Conservation (phyloP, 2,113 vertebrate genomes). For the Microtus montanus region DNA sequence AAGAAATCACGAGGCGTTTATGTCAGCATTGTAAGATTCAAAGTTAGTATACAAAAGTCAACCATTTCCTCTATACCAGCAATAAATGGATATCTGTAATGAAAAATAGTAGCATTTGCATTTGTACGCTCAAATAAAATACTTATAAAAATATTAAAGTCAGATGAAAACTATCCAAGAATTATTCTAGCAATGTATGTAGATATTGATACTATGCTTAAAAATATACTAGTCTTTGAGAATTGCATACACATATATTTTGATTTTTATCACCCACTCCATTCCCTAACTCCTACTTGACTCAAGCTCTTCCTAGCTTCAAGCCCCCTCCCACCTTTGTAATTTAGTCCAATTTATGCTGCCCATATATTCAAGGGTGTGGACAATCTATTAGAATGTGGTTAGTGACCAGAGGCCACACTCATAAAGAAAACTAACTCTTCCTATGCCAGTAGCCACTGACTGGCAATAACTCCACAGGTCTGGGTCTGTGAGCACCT, state of each 20-base stretch:
- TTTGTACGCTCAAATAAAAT: not conserved
- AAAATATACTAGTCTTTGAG: not conserved
- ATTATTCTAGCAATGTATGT: not conserved
- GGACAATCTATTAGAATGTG: not conserved
- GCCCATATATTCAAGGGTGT: not conserved
- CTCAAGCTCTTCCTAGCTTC: not conserved
- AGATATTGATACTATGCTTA: not conserved
- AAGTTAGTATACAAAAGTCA: not conserved
- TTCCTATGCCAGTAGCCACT: not conserved
- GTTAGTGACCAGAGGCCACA: not conserved
- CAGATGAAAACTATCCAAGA: not conserved
- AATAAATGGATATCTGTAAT: not conserved
- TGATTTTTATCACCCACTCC: not conserved
- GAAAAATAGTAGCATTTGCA: not conserved
- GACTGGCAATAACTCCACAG: not conserved
- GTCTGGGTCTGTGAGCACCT: not conserved
- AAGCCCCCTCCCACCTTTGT: not conserved
- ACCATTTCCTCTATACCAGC: not conserved
- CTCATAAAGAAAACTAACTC: not conserved
- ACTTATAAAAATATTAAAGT: not conserved
- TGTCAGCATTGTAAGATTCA: not conserved
- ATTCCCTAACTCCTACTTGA: not conserved
- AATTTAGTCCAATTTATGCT: not conserved
- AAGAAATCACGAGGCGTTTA: not conserved
- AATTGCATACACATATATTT: not conserved